A percentile compares a stretch with the other conserved stretches of the same genome.
Evolutionary conservation across 23 tunicate genomes (phyloP).

Genomic region (Trididemnum clinides): DNA sequence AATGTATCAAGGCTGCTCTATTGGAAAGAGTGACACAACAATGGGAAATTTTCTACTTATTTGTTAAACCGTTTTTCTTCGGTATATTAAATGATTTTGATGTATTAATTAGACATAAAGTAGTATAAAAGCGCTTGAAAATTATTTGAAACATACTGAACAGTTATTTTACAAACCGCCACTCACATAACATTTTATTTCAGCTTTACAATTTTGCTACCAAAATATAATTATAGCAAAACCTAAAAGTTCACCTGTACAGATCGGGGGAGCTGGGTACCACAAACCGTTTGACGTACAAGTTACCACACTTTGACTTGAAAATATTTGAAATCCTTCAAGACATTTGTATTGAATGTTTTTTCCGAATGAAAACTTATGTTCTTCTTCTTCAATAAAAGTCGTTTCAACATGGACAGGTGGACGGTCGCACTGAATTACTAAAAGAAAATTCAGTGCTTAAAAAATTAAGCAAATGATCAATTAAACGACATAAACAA

Average conservation of each 20-base stretch:
- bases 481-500: too few species aligned
- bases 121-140: neutral
- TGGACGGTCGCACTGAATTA: neutral
- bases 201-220: too few species aligned
- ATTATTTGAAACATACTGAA: neutral
- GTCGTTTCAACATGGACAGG: slow-evolving; percentile 1
- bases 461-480: too few species aligned
- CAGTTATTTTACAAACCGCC: neutral
- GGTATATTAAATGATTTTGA: too few species aligned
- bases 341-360: neutral
- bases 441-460: slow-evolving; percentile 1
- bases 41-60: too few species aligned
- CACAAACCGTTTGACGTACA: neutral
- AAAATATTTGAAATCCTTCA: neutral
- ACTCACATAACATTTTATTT: neutral
- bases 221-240: too few species aligned
- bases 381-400: neutral
- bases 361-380: neutral
- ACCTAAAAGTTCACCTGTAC: slow-evolving; percentile 35
- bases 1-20: too few species aligned
- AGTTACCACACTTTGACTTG: neutral
- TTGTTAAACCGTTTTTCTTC: too few species aligned
- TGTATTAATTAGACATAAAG: neutral
- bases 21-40: too few species aligned
- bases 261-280: neutral